Conservation (phyloP, 2,888 invertebrate species). For the Agrochola lychnidis region DNA sequence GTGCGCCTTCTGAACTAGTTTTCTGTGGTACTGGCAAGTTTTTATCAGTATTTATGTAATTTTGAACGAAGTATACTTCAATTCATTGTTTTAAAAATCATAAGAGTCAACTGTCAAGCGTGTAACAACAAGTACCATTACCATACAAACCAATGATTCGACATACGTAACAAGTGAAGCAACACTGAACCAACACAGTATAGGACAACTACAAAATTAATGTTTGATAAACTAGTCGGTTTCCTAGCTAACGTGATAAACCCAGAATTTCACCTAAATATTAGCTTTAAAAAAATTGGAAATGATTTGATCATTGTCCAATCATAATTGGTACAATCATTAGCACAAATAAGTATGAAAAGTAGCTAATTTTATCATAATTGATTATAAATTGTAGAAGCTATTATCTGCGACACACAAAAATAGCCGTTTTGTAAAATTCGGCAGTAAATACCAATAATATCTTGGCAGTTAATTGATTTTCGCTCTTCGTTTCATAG, state of each 20-base stretch:
- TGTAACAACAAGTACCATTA: constrained; percentile 72
- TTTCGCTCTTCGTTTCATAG: constrained; percentile 1
- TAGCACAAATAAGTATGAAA: neutral
- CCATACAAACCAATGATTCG: constrained; percentile 64
- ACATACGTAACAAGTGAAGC: constrained; percentile 73
- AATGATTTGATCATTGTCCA: constrained; percentile 48
- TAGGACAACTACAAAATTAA: constrained; percentile 69
- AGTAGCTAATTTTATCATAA: neutral
- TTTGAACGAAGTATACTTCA: constrained; percentile 27
- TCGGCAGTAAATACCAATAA: constrained; percentile 13
- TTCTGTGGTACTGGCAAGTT: neutral
- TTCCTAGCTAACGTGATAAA: neutral
- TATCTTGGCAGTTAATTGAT: neutral
- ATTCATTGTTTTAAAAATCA: constrained; percentile 31
- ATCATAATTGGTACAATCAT: neutral
- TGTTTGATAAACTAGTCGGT: constrained; percentile 57
- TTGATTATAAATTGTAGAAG: too few species aligned
- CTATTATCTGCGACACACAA: constrained; percentile 19
- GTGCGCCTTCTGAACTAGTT: too few species aligned
- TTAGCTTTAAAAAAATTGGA: constrained; percentile 9
- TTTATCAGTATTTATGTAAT: neutral
- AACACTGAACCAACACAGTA: constrained; percentile 77
- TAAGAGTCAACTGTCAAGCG: neutral
- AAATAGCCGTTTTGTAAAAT: constrained; percentile 34
- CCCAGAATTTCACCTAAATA: neutral